Base-by-base conservation (phyloP, 1,140 invertebrate species). In the Metopolophium dirhodum region DNA sequence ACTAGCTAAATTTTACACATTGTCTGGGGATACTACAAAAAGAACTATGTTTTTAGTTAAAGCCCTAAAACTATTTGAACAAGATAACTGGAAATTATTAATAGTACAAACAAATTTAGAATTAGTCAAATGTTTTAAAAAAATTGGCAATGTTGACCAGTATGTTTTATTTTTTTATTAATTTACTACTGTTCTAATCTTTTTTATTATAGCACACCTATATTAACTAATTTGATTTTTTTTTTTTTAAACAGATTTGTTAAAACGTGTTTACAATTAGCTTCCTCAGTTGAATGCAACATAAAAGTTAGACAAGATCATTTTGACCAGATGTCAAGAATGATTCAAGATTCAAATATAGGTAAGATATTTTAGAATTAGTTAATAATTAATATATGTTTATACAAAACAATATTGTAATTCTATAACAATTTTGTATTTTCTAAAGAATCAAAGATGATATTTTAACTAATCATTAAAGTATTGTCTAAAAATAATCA, bases 41-140 rank as follows among this genome's bases (percentile, higher is more conserved):
- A 97, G 98, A 0, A 97, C 98, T 26, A 97, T 97, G 7, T 99
- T 99, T 95, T 96, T 99, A 6, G 96, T 97, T 23, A 98, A 99
- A 95, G 97, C 98, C 0, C 95, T 99, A 41, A 97, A 98, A 90
- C 98, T 97, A 37, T 99, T 98, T 94, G 96, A 97, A 94, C 96
- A 97, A 93, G 98, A 99, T 95, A 97, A 97, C 30, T 99, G 99
- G 99, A 95, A 96, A 54, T 96, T 97, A 77, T 95, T 99, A 30
- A 97, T 97, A 14, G 97, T 97, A 1, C 97, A 98, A 94, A 98
- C 98, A 7, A 96, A 97, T 94, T 95, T 98, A 8, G 97, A 98
- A 94, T 95, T 99, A n/a, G 97, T 98, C 1, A 96, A 97, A 88
- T 99, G 98, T 94, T 98, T 98, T 94, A 96, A 97, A 93, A 96